Evolutionary conservation across 2,797 vertebrate species (phyloP).

Genomic region (Tympanoctomys barrerae): DNA sequence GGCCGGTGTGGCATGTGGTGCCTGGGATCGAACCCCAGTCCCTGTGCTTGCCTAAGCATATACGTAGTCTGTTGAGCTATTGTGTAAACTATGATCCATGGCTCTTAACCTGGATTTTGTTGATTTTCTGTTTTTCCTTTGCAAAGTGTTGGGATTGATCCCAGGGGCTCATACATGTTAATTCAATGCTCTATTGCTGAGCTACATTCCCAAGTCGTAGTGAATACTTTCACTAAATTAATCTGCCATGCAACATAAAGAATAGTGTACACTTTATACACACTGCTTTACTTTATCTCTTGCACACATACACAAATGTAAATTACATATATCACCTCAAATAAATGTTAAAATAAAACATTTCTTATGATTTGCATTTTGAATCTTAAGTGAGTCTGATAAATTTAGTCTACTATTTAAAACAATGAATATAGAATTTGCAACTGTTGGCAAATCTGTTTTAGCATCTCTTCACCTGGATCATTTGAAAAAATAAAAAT

Average conservation of each 20-base stretch:
- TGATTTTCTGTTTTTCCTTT: background rate
- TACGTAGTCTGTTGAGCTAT: no score
- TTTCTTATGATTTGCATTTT: background rate
- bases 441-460: background rate
- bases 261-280: background rate
- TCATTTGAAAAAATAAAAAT: background rate
- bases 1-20: no score
- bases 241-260: background rate
- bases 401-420: background rate
- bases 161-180: background rate
- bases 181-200: background rate
- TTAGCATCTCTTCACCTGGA: background rate
- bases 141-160: background rate
- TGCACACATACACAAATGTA: background rate
- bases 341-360: background rate
- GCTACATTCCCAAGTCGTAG: background rate
- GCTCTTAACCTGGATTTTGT: background rate
- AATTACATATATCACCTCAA: background rate
- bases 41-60: no score
- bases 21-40: no score
- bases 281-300: background rate
- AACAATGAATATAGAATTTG: background rate
- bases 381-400: background rate
- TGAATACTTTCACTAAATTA: background rate
- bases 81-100: no score